Evolutionary conservation across 2,888 invertebrate species (phyloP), one percentile per base, ranked within the genome.

Genomic region (Scaptomyza parva): DNA sequence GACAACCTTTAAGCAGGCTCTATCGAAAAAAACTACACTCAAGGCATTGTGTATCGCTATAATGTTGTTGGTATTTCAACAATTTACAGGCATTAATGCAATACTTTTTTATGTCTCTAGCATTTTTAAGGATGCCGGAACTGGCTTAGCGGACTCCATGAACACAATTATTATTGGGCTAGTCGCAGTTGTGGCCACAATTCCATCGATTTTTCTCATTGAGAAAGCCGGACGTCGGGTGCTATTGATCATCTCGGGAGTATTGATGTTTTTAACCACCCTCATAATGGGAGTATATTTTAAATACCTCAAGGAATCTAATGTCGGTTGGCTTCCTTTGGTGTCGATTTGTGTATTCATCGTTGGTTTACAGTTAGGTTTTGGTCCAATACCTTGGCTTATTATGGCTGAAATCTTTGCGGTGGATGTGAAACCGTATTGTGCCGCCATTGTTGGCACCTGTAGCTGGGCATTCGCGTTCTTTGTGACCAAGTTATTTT

Each of bases 21-120:
- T 95, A 18, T 92, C 92, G 0, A 93, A 94, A 17, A 94, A 91
- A 14, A 44, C 66, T 0, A 94, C 95, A 0, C 88, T 93, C 17
- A 94, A 93, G 84, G 95, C 95, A 0, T 90, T 96, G 0, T 52
- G 94, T 1, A 95, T 96, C 52, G 94, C 94, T 55, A 94, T 95
- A 73, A 94, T 94, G 1, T 92, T 97, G n/a, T 97, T 97, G 96
- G 91, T 96, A 69, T 96, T 97, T 91, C 97, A 97, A 88, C 97
- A 97, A 89, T 92, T 97, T 33, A 94, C 95, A 47, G 96, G 96
- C 35, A 94, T 96, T 50, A 96, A 97, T 86, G 95, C 96, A 0
- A 95, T 97, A 0, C 94, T 96, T 53, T 96, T 96, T 90, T 96
- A 96, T 84, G 93, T 95, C 0, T 93, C 94, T 0, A 89, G 92